These are phyloP conservation scores for Drosophila varians DNA, from an alignment of 1,140 invertebrate species.

Conservation along the genomic window DNA sequence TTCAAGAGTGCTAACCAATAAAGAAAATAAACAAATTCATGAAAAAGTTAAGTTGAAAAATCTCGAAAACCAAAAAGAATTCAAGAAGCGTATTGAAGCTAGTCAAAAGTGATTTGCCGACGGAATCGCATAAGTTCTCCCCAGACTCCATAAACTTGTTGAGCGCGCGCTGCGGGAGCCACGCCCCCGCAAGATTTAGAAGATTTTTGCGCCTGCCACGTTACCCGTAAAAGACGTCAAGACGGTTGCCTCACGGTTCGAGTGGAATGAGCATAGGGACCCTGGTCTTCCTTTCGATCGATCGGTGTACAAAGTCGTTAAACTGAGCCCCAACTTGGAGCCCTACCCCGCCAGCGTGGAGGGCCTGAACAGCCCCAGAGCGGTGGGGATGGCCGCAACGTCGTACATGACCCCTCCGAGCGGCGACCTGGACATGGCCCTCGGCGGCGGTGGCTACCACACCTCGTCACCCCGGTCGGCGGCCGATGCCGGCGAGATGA, in stretches of 20 bases:
- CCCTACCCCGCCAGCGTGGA: slow-evolving; percentile 84
- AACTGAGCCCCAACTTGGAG: slow-evolving; percentile 84
- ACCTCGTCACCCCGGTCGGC: slow-evolving; percentile 90
- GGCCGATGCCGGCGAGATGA: slow-evolving; percentile 94
- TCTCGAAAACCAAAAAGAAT: neutral
- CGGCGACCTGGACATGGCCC: slow-evolving; percentile 89
- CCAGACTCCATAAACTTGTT: slow-evolving; percentile 37
- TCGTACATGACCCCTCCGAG: slow-evolving; percentile 92
- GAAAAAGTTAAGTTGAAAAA: slow-evolving; percentile 12
- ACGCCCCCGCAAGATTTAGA: slow-evolving; percentile 25
- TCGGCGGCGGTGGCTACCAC: slow-evolving; percentile 90
- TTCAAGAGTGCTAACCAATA: slow-evolving; percentile 24
- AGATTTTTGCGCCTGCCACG: slow-evolving; percentile 69
- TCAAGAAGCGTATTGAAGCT: neutral
- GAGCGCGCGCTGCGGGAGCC: slow-evolving; percentile 32
- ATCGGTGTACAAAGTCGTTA: slow-evolving; percentile 84
- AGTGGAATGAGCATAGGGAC: slow-evolving; percentile 84
- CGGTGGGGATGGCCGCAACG: slow-evolving; percentile 90
- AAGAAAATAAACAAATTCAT: slow-evolving; percentile 15
- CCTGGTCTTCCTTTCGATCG: slow-evolving; percentile 83
- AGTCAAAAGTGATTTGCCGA: slow-evolving; percentile 38
- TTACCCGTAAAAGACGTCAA: slow-evolving; percentile 82
- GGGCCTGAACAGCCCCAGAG: slow-evolving; percentile 84
- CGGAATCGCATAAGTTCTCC: slow-evolving; percentile 14
- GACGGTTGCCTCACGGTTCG: slow-evolving; percentile 83